Evolutionary conservation across 2,113 vertebrate species (phyloP), one percentile per base, ranked within the genome.

Genomic region (Sus scrofa): DNA sequence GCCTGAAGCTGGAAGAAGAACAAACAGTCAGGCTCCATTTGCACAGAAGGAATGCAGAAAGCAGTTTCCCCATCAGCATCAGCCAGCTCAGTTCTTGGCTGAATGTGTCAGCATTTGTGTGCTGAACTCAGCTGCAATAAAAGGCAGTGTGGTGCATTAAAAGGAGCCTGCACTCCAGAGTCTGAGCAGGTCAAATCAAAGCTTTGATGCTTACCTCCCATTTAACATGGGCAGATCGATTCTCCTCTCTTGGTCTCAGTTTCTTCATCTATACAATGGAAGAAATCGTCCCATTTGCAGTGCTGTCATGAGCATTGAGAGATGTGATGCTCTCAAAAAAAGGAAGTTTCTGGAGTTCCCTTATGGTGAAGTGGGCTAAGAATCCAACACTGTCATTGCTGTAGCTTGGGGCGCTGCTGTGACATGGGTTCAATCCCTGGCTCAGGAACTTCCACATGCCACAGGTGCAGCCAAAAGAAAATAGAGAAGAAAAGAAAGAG

Each of bases 81-180:
- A 32, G 27, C 63, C 12, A 11, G 13, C 19, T 7, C 14, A 3
- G 3, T 15, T 7, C 13, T n/a, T 74, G 39, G n/a, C 56, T 18
- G 4, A 22, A 30, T 8, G 1, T 2, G 20, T 39, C 19, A 44
- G 63, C 4, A 2, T 27, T 27, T 30, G 22, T 34, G 39, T 34
- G 9, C 3, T 20, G 39, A 26, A 27, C 22, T 65, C 60, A 13
- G 73, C 1, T 1, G 0, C 27, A 19, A 27, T 7, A 10, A 39
- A 30, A 58, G 62, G 54, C 12, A 67, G n/a, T 7, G 1, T 8
- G 39, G 58, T 20, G 0, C 6, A 2, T 11, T 14, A 34, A 30
- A 13, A 52, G 30, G 15, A 52, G 14, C 52, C 67, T 5, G 30
- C 0, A 0, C 30, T 63, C 73, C n/a, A 20, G 56, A 11, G 24